Percentiles rank a stretch among this genome's conserved stretches.
Evolutionary conservation across 2,113 vertebrate genomes (phyloP).

Genomic region (Onychorhynchus coronatus): DNA sequence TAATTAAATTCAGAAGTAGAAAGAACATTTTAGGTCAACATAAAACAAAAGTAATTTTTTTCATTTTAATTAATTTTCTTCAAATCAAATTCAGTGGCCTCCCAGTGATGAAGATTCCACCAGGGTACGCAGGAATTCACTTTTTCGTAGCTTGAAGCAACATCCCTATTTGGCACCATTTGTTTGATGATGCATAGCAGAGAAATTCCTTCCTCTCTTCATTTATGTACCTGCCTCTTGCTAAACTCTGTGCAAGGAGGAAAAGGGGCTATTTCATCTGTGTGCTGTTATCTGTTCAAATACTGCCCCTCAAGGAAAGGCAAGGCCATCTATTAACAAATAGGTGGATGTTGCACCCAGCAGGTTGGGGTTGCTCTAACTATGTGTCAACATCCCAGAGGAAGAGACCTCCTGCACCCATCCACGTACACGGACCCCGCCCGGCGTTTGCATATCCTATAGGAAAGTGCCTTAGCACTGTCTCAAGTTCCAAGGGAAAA

Average conservation of each 20-base stretch:
- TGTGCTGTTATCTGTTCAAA: neutral
- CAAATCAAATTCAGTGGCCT: neutral
- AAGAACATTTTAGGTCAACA: neutral
- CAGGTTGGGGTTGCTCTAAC: neutral
- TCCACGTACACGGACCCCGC: neutral
- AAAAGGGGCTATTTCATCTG: neutral
- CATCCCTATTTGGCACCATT: neutral
- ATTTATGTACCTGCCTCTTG: neutral
- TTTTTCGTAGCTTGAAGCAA: neutral
- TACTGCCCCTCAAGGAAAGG: neutral
- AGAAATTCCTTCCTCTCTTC: neutral
- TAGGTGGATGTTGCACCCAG: neutral
- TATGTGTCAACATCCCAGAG: neutral
- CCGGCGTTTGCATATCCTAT: neutral
- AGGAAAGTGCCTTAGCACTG: neutral
- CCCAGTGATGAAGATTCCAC: neutral
- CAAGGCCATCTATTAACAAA: neutral
- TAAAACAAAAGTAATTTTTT: neutral
- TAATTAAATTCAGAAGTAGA: neutral
- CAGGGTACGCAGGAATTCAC: neutral
- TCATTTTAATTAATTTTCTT: neutral
- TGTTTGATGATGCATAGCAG: neutral
- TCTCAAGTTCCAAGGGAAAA: neutral
- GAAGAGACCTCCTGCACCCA: neutral
- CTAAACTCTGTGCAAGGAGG: neutral